A percentile compares a stretch with the other conserved stretches of the same genome.
Evolutionary conservation across 92 coral and sea anemone genomes (phyloP).

Genomic region (Parazoanthus swiftii): DNA sequence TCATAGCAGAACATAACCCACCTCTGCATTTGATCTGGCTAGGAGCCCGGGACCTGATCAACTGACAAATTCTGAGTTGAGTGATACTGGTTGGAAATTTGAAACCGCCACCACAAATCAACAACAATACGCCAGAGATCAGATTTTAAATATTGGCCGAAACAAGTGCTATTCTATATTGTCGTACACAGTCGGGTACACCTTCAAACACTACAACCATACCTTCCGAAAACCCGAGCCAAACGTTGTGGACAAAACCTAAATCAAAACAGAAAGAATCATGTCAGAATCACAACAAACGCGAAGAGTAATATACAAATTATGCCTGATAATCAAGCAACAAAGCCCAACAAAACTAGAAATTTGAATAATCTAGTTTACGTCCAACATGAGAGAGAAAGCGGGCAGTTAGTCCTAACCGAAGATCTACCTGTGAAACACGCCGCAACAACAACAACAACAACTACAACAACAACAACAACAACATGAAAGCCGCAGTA

Average conservation of each 20-base stretch:
- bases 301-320: no score
- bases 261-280: no score
- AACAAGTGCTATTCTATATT: background rate
- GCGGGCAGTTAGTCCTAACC: background rate
- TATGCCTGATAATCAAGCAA: background rate
- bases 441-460: background rate
- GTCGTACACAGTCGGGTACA: background rate
- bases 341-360: background rate
- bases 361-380: background rate
- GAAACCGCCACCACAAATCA: background rate
- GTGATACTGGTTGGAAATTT: background rate
- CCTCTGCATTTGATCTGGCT: background rate
- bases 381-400: background rate
- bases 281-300: no score
- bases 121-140: constrained; percentile 16
- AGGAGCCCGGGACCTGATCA: constrained; percentile 1
- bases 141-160: constrained; percentile 6
- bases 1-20: background rate
- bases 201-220: no score
- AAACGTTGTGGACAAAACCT: no score
- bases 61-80: background rate
- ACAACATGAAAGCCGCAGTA: no score
- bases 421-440: background rate
- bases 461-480: background rate
- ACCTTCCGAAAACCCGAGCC: no score